Evolutionary conservation across 2,797 vertebrate species (phyloP).

Genomic region (Corythornis leucogaster): DNA sequence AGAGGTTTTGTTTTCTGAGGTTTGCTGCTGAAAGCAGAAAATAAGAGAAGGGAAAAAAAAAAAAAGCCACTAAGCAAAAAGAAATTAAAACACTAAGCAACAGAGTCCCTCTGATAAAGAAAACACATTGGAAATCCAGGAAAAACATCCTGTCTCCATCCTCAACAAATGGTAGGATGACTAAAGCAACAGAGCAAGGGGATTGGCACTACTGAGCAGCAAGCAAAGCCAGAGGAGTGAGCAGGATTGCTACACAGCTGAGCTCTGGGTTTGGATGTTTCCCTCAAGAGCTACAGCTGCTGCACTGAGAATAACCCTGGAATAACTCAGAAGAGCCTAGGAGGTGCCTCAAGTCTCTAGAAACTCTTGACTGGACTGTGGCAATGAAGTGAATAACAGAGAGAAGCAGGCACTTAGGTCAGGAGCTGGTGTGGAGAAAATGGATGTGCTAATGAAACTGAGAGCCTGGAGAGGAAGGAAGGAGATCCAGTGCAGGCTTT

Average conservation of each 20-base stretch:
- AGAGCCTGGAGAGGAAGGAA: background rate
- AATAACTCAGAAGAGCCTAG: background rate
- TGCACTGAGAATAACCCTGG: background rate
- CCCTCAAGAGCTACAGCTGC: background rate
- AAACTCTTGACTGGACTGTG: background rate
- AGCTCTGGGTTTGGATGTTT: background rate
- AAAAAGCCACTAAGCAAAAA: background rate
- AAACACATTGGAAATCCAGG: background rate
- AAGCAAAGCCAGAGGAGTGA: background rate
- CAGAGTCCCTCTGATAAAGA: background rate
- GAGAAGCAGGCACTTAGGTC: background rate
- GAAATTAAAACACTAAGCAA: background rate
- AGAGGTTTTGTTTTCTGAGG: background rate
- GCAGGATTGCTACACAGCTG: background rate
- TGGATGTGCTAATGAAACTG: background rate
- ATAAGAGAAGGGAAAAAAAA: background rate
- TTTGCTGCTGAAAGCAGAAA: background rate
- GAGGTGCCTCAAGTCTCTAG: background rate
- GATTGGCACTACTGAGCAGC: background rate
- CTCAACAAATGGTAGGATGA: background rate
- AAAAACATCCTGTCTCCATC: background rate
- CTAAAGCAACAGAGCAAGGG: background rate
- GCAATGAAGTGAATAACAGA: background rate
- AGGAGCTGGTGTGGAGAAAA: background rate
- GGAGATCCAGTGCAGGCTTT: background rate